These are phyloP conservation scores for Neodiprion pinetum DNA, from an alignment of 1,140 invertebrate species.

Conservation along the genomic window DNA sequence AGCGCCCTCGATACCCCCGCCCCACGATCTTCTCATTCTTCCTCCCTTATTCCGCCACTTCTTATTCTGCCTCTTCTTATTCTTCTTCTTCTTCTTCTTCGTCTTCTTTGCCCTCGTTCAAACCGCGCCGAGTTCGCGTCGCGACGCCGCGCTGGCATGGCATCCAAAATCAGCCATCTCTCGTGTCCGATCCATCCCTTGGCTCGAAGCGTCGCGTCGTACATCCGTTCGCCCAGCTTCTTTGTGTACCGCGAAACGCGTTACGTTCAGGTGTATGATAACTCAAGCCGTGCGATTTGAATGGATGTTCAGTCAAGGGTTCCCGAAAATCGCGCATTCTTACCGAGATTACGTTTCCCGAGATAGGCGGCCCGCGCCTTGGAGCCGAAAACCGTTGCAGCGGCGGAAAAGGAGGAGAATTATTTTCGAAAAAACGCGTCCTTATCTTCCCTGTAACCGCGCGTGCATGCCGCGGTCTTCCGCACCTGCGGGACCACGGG, in stretches of 20 bases:
- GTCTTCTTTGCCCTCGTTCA: no score
- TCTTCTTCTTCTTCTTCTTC: no score
- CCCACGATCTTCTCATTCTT: slow-evolving; percentile 10
- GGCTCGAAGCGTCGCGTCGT: no score
- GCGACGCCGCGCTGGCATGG: slow-evolving; percentile 27
- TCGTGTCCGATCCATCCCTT: slow-evolving; percentile 6
- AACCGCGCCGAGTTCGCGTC: no score
- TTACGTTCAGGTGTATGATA: background rate
- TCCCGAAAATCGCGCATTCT: background rate
- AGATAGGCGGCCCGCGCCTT: background rate
- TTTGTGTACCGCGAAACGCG: no score
- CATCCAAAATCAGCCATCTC: background rate
- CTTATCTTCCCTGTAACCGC: no score
- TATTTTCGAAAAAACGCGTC: no score
- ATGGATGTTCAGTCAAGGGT: background rate
- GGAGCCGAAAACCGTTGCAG: no score
- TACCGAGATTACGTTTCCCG: background rate
- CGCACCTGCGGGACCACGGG: background rate
- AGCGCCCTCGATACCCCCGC: slow-evolving; percentile 57
- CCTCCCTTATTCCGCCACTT: slow-evolving; percentile 11
- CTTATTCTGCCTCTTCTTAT: no score
- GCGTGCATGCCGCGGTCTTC: no score
- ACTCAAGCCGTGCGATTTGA: background rate
- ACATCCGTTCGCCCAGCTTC: no score
- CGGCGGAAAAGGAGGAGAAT: no score